Base-by-base conservation (phyloP, 1,140 invertebrate genomes). In the Prorops nasuta region DNA sequence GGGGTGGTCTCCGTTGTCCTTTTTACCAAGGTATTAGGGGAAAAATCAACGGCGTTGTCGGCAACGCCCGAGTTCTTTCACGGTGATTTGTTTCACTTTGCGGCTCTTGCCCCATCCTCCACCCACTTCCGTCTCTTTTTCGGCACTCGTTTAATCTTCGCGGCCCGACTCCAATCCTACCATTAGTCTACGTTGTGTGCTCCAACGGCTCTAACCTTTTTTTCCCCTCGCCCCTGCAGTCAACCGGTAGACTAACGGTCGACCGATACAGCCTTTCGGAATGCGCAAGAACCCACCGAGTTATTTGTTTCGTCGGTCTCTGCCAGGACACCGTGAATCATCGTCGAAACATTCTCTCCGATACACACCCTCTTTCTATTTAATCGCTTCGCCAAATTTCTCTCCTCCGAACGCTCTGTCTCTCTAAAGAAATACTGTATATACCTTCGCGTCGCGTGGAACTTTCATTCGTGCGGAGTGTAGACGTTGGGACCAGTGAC, bases 1-100 rank as follows among this genome's bases (percentile, higher is more conserved):
- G 3, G 12, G 14, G 19, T 34, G 19, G 34, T 19, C 35, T 41
- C 28, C n/a, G n/a, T n/a, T 41, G 44, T 32, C 42, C 42, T 34
- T 35, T 45, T 43, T 34, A 39, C 18, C 46, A 24, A 16, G 17
- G 45, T 31, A 58, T 60, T 60, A 60, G 31, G 28, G 43, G 38
- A 50, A 48, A 44, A 49, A 60, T 61, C 58, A 53, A 61, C 49
- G 54, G 42, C 38, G 37, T 20, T 41, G 53, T 52, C 51, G 38
- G 21, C 35, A 43, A 34, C 14, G n/a, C n/a, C 41, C 37, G 16
- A 22, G 42, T 44, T 56, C 44, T 49, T 60, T 56, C 45, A 37
- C 36, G 43, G 54, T 49, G 51, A 61, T 61, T 61, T 61, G 58
- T 61, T 61, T 61, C 58, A 60, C 57, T 60, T 60, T 56, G 54